Conservation (phyloP, 2,888 invertebrate species). For the Acronicta alni region DNA sequence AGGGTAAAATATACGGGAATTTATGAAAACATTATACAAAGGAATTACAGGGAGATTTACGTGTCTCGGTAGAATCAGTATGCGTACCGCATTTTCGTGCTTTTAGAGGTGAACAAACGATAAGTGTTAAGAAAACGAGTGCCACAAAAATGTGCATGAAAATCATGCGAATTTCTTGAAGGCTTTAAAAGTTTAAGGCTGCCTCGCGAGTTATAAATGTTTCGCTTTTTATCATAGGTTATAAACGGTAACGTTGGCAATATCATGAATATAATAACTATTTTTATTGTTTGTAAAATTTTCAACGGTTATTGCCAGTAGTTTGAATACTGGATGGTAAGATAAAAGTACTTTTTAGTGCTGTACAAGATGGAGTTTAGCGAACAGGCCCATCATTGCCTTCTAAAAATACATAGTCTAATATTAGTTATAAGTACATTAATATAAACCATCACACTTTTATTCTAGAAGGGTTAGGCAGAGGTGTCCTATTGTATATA, state of each 20-base stretch:
- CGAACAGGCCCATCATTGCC: neutral
- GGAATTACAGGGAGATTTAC: conserved; percentile 65
- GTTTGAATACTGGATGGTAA: conserved; percentile 26
- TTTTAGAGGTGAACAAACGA: conserved; percentile 64
- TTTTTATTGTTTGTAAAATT: conserved; percentile 44
- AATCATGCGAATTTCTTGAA: conserved; percentile 65
- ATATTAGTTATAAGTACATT: neutral
- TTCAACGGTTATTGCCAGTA: conserved; percentile 25
- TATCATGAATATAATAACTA: conserved; percentile 44
- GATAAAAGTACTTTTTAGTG: conserved; percentile 16
- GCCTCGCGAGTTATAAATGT: conserved; percentile 53
- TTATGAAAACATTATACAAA: conserved; percentile 57
- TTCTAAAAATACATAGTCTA: neutral
- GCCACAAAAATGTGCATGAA: conserved; percentile 66
- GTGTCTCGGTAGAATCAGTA: conserved; percentile 64
- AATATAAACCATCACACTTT: too few relatives aligned
- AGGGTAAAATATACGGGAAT: conserved; percentile 41
- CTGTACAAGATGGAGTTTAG: conserved; percentile 2
- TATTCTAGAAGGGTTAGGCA: too few relatives aligned
- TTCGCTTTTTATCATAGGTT: conserved; percentile 52
- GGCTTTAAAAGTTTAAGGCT: conserved; percentile 61
- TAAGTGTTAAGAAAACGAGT: conserved; percentile 65
- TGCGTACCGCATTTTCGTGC: conserved; percentile 60
- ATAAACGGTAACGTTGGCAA: conserved; percentile 46
- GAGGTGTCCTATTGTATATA: too few relatives aligned